Percentiles rank a stretch among this genome's conserved stretches.
Conservation (phyloP, 92 coral and sea anemone genomes). For the Actinostola sp. region DNA sequence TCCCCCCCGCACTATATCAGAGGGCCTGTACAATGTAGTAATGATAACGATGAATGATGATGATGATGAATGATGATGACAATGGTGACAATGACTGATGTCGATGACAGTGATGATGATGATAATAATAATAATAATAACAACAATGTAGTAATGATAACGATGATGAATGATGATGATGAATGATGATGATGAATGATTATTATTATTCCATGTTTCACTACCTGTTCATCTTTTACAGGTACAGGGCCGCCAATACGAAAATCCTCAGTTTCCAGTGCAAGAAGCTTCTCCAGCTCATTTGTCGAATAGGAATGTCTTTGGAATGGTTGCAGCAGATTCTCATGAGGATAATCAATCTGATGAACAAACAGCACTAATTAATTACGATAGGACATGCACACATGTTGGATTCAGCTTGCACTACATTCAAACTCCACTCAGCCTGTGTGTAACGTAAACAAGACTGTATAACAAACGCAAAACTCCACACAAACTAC, state of each 20-base stretch:
- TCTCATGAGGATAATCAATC: conserved; percentile 93
- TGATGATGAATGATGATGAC: no score
- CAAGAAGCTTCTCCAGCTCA: conserved; percentile 91
- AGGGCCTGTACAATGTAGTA: no score
- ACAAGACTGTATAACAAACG: no score
- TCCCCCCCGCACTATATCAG: no score
- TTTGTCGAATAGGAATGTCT: conserved; percentile 85
- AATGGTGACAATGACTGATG: not conserved
- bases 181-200: no score
- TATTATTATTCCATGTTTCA: no score
- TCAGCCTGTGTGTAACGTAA: no score
- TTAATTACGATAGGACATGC: not conserved
- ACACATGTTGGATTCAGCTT: not conserved
- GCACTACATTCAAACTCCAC: no score
- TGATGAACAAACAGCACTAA: conserved; percentile 9
- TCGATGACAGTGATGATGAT: no score
- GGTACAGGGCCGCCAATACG: conserved; percentile 96
- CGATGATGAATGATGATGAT: not conserved
- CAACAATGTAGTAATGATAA: no score
- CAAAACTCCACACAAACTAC: no score
- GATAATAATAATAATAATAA: no score
- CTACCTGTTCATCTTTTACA: conserved; percentile 85
- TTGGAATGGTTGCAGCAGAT: conserved; percentile 88
- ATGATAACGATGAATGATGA: not conserved
- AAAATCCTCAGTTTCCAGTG: conserved; percentile 87